Evolutionary conservation across 2,797 vertebrate species (phyloP).

Genomic region (Sebastes aleutianus): DNA sequence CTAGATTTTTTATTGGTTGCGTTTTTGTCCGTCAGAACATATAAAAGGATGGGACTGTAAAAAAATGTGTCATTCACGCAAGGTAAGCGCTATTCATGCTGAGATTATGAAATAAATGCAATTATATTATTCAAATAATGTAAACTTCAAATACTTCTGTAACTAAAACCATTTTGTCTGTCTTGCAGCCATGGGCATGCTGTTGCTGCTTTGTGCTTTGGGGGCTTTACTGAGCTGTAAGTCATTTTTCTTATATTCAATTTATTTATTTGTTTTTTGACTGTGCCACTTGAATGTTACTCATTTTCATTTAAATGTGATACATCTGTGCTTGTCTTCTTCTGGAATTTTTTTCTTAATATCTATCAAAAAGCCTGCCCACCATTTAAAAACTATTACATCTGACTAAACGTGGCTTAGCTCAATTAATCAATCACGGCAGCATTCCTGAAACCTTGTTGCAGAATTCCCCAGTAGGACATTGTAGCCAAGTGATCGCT

Average conservation of each 20-base stretch:
- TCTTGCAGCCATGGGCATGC: constrained; percentile 69
- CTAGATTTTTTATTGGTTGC: constrained; percentile 20
- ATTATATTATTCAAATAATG: not conserved
- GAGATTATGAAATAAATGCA: not conserved
- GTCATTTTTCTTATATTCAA: not conserved
- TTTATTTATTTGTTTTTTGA: not conserved
- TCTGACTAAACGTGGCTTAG: not conserved
- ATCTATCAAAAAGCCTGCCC: not conserved
- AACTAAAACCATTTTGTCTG: constrained; percentile 15
- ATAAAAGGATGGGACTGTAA: constrained; percentile 37
- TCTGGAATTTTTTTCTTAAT: not conserved
- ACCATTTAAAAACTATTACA: not conserved
- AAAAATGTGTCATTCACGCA: not conserved
- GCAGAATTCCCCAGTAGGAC: constrained; percentile 18
- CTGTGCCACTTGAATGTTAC: not conserved
- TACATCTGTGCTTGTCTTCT: not conserved
- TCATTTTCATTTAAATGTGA: not conserved
- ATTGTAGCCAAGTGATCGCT: constrained; percentile 30
- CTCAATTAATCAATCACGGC: constrained; percentile 14
- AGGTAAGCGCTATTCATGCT: constrained; percentile 46
- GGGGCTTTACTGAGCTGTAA: constrained; percentile 62
- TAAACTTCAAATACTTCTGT: not conserved
- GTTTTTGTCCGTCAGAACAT: not conserved
- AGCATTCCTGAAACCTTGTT: not conserved
- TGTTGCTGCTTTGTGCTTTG: constrained; percentile 58